Evolutionary conservation across 2,113 vertebrate species (phyloP).

Genomic region (Dipodomys spectabilis): DNA sequence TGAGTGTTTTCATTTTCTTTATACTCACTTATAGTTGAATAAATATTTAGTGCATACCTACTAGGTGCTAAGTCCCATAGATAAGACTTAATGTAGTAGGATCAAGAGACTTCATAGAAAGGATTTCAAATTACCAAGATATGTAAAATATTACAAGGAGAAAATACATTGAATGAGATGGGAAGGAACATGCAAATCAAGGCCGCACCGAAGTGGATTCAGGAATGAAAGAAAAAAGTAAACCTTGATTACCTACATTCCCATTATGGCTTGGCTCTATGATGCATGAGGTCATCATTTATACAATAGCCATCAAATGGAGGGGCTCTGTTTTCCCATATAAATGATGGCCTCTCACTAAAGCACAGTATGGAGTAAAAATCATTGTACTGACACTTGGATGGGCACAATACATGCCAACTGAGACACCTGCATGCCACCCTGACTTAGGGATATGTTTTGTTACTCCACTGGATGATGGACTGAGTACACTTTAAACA

Average conservation of each 20-base stretch:
- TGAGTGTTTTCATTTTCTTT: neutral
- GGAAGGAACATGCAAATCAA: neutral
- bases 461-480: neutral
- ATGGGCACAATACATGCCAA: too few species aligned
- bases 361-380: neutral
- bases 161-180: neutral
- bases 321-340: neutral
- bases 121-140: conserved; percentile 43
- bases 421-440: neutral
- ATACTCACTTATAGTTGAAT: neutral
- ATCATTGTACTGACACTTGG: neutral
- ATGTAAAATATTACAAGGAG: neutral
- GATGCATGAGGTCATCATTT: neutral
- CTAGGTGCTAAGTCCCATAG: neutral
- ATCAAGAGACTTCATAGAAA: neutral
- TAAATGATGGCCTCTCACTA: conserved; percentile 1
- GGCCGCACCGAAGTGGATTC: neutral
- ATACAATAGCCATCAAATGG: neutral
- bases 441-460: neutral
- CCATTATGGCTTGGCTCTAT: too few species aligned
- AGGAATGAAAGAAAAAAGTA: neutral
- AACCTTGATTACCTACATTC: neutral
- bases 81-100: neutral
- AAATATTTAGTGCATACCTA: neutral
- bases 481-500: conserved; percentile 31